Evolutionary conservation across 2,888 invertebrate genomes (phyloP), one percentile per base, ranked within the genome.

Genomic region (Sesamia inferens): DNA sequence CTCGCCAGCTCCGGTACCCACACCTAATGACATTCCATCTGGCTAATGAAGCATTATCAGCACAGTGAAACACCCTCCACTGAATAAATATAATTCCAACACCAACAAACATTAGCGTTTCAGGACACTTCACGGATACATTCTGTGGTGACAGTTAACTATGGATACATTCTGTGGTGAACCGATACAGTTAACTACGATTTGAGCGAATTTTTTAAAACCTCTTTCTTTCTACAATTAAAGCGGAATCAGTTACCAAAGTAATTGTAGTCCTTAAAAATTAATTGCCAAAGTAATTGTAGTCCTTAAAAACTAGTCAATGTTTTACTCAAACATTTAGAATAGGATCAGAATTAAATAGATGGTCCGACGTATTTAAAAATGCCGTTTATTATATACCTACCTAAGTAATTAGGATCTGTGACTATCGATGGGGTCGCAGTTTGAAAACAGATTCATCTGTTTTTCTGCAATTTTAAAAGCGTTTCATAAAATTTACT

Each of bases 1-100:
- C 84, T 76, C 71, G 55, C 74, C 74, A 61, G 74, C 79, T 78
- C 59, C 87, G 88, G 82, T 86, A 8, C 1, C 8, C 13, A 87
- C 85, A 91, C 91, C 77, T 90, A 91, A 90, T 92, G 88, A 90
- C 94, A 95, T 95, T 93, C 95, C 94, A 57, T 61, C 79, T 62
- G 85, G 72, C 89, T 90, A 92, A 93, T 95, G 91, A 90, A 92
- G 94, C 94, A 92, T 69, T 14, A n/a, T 24, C 85, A 74, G 66
- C 78, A 76, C 76, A 80, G 87, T 83, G 84, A 85, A 87, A 86
- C 78, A 77, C 75, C 69, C 74, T 59, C 69, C 86, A 81, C 87
- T 74, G 70, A 71, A 78, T 68, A 79, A 68, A 68, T 69, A 64
- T 55, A 11, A 19, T 73, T 54, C 58, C 66, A 44, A 63, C 55